Percentiles rank a stretch among this genome's conserved stretches.
phyloP scores from a whole-genome alignment of 2,888 invertebrate species.

The Augochlorella aurata region DNA sequence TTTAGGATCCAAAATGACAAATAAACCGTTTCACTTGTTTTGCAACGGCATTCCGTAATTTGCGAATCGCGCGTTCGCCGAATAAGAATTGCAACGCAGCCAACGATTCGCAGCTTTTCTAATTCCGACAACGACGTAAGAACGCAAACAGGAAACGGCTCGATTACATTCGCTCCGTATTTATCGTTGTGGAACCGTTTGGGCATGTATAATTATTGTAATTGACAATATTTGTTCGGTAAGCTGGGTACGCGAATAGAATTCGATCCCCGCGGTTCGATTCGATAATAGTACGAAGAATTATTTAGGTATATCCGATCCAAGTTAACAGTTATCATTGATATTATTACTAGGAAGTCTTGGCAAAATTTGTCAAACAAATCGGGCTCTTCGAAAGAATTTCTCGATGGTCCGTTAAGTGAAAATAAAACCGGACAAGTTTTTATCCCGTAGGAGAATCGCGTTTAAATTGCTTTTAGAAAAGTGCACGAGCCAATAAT shows the following conservation, averaged over 20 bases:
- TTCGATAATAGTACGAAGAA: no score
- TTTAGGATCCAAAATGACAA: no score
- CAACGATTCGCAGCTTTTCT: no score
- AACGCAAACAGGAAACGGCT: no score
- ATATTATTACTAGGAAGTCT: no score
- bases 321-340: no score
- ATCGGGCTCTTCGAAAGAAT: not conserved
- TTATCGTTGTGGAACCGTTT: not conserved
- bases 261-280: no score
- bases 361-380: not conserved
- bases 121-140: no score
- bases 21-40: slow-evolving; percentile 1
- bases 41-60: slow-evolving; percentile 4
- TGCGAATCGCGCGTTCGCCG: not conserved
- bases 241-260: no score
- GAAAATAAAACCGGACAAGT: not conserved
- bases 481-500: not conserved
- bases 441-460: not conserved
- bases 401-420: not conserved
- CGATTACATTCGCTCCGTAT: no score
- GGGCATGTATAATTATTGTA: slow-evolving; percentile 6
- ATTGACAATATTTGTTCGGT: not conserved
- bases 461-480: not conserved
- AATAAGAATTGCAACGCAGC: no score
- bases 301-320: no score